Conservation (phyloP, 2,888 invertebrate genomes). For the Campoplex capitator region DNA sequence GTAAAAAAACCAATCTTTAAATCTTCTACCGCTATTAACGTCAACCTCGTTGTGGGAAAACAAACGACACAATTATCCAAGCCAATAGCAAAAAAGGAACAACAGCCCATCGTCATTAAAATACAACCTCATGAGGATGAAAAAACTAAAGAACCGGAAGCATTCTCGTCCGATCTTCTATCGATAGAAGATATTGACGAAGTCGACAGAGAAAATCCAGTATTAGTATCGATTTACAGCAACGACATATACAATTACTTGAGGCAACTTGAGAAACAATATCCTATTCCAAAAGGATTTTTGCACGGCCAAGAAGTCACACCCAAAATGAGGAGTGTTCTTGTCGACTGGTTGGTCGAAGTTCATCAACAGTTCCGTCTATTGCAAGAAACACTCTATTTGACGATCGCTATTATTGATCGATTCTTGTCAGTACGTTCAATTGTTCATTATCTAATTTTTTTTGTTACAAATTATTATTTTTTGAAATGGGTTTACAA, state of each 20-base stretch:
- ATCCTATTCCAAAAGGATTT: conserved; percentile 88
- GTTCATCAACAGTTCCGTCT: conserved; percentile 95
- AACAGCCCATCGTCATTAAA: conserved; percentile 50
- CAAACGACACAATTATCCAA: conserved; percentile 74
- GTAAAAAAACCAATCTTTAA: conserved; percentile 30
- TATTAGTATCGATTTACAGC: conserved; percentile 93
- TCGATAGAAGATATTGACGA: conserved; percentile 91
- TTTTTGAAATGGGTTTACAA: background rate
- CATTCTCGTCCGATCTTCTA: conserved; percentile 79
- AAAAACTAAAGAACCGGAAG: conserved; percentile 71
- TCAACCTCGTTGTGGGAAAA: conserved; percentile 73
- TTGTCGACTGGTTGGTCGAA: conserved; percentile 97
- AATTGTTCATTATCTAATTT: background rate
- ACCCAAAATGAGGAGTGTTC: conserved; percentile 93
- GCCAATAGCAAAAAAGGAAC: conserved; percentile 71
- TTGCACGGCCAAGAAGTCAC: conserved; percentile 90
- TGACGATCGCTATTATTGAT: conserved; percentile 95
- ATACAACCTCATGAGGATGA: conserved; percentile 10
- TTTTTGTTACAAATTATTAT: background rate
- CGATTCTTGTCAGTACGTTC: conserved; percentile 91
- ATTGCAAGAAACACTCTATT: conserved; percentile 94
- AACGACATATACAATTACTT: conserved; percentile 96
- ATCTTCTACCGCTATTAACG: background rate
- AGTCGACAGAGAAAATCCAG: conserved; percentile 90
- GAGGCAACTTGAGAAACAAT: conserved; percentile 89